phyloP scores from a whole-genome alignment of 2,797 vertebrate genomes.

The Alca torda region DNA sequence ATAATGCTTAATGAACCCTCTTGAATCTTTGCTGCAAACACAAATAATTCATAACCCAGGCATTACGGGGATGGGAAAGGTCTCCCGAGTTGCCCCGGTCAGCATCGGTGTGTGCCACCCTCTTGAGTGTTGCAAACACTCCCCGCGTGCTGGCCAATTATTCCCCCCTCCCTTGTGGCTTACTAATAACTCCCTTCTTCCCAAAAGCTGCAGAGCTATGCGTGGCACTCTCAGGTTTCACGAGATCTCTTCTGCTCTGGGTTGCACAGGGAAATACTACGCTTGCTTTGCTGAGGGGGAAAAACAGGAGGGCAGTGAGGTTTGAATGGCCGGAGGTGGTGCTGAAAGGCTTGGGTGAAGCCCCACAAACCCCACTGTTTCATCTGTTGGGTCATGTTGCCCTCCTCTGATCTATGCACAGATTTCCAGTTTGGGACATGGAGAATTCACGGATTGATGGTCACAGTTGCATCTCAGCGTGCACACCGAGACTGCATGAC shows the following conservation, averaged over 20 bases:
- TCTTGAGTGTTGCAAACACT: background rate
- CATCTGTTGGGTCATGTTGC: background rate
- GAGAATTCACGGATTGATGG: background rate
- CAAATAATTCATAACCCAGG: background rate
- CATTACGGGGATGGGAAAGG: background rate
- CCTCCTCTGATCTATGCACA: background rate
- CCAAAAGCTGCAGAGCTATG: background rate
- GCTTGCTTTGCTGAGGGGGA: background rate
- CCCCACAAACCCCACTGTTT: background rate
- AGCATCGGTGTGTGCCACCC: background rate
- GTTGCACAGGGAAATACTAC: background rate
- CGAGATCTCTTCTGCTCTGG: background rate
- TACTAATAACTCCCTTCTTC: background rate
- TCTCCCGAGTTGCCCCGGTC: fast-evolving
- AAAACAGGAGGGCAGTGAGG: background rate
- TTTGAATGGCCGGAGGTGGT: background rate
- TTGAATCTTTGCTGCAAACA: background rate
- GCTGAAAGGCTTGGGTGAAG: background rate
- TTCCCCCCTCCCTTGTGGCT: background rate
- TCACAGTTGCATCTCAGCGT: background rate
- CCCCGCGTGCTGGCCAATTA: background rate
- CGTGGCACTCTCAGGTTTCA: background rate
- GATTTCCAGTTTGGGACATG: background rate
- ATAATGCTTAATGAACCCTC: background rate
- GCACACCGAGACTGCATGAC: background rate